Evolutionary conservation across 2,888 invertebrate genomes (phyloP).

Genomic region (Platycnemis pennipes): DNA sequence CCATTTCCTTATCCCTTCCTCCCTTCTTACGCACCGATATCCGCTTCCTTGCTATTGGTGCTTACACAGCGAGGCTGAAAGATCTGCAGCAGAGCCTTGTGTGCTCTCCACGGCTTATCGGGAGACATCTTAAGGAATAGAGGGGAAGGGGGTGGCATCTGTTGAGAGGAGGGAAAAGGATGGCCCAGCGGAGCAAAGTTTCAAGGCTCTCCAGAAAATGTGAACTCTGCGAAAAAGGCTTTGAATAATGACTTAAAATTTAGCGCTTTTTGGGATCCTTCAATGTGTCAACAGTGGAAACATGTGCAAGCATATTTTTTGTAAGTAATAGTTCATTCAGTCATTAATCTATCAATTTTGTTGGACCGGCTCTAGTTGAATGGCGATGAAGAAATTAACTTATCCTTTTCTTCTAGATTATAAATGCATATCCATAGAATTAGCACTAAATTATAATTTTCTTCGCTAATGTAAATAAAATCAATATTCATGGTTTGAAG

Average conservation of each 20-base stretch:
- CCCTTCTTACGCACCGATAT: background rate
- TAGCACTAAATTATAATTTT: too few relatives aligned
- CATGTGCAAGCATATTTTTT: too few relatives aligned
- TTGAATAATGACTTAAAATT: background rate
- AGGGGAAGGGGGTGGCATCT: background rate
- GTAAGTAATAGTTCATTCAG: too few relatives aligned
- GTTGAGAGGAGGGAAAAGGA: background rate
- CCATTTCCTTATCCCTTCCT: background rate
- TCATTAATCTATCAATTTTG: too few relatives aligned
- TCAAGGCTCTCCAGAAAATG: background rate
- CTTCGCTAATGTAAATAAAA: background rate
- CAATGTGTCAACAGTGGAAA: too few relatives aligned
- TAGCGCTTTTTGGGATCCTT: background rate
- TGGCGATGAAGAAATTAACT: too few relatives aligned
- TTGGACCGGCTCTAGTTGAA: too few relatives aligned
- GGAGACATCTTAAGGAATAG: background rate
- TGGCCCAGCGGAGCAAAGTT: background rate
- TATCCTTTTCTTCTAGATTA: too few relatives aligned
- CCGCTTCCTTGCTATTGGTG: background rate
- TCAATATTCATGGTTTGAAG: background rate
- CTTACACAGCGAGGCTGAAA: background rate
- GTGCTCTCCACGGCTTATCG: background rate
- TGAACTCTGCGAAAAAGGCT: background rate
- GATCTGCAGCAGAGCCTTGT: background rate
- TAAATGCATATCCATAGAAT: too few relatives aligned